These are phyloP conservation scores for Chymomyza costata DNA, from an alignment of 1,140 invertebrate genomes.

Conservation along the genomic window DNA sequence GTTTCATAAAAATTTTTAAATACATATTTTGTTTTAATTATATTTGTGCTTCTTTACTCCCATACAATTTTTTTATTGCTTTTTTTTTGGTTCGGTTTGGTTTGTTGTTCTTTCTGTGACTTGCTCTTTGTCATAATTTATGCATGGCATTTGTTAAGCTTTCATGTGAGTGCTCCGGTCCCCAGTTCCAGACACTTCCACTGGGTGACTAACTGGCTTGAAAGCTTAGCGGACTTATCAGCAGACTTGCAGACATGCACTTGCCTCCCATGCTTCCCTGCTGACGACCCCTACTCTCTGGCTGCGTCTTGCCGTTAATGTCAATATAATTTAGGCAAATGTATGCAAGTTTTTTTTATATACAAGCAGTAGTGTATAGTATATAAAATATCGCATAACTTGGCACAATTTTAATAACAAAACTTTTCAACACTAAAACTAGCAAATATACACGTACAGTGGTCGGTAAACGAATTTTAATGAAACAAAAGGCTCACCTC, in stretches of 20 bases:
- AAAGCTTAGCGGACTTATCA: conserved; percentile 59
- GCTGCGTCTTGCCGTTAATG: conserved; percentile 11
- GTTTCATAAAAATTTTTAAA: conserved; percentile 2
- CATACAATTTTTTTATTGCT: conserved; percentile 11
- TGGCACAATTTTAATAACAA: conserved; percentile 64
- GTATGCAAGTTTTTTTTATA: conserved; percentile 39
- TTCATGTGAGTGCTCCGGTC: conserved; percentile 39
- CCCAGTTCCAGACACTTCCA: neutral
- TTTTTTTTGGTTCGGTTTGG: neutral
- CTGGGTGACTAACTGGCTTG: neutral
- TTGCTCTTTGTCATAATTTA: conserved; percentile 50
- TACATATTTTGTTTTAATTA: conserved; percentile 37
- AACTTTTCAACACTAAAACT: conserved; percentile 38
- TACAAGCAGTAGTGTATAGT: conserved; percentile 6
- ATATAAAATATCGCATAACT: conserved; percentile 30
- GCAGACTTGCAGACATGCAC: conserved; percentile 56
- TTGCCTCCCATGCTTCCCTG: conserved; percentile 17
- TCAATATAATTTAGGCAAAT: conserved; percentile 72
- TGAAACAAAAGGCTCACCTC: too few species aligned
- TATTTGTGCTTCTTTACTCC: conserved; percentile 7
- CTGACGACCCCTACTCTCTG: neutral
- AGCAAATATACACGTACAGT: conserved; percentile 4
- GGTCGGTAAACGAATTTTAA: too few species aligned
- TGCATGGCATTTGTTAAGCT: conserved; percentile 48
- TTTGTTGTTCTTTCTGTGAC: conserved; percentile 17